These are phyloP conservation scores for Pachyramphus minor DNA, from an alignment of 2,113 vertebrate genomes.

Conservation along the genomic window DNA sequence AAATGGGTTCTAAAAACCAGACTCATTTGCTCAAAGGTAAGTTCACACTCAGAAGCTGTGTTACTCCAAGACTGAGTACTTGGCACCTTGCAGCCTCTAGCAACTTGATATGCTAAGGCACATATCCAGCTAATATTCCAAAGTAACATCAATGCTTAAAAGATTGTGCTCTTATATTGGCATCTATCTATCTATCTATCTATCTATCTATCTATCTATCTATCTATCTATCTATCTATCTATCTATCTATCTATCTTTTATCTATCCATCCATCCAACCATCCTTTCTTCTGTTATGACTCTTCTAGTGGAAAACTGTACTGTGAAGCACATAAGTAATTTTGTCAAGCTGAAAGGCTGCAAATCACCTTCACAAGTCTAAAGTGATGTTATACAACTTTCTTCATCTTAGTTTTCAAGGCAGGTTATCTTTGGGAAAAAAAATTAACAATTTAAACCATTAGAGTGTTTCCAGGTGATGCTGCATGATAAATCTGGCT, in stretches of 20 bases:
- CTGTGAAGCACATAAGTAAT: background rate
- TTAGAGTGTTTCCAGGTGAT: conserved; percentile 34
- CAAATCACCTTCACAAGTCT: background rate
- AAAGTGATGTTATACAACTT: background rate
- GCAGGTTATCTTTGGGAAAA: background rate
- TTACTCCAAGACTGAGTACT: background rate
- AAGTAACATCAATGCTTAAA: background rate
- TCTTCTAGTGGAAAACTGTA: background rate
- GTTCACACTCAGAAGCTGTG: background rate
- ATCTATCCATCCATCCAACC: background rate
- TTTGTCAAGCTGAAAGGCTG: background rate
- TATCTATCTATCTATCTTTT: fast-evolving
- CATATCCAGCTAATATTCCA: background rate
- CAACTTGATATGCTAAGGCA: background rate
- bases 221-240: background rate
- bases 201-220: background rate
- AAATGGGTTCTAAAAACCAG: background rate
- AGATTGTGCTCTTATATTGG: background rate
- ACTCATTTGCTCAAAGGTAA: background rate
- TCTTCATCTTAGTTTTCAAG: background rate
- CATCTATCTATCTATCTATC: background rate
- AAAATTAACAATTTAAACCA: conserved; percentile 36
- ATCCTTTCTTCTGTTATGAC: background rate
- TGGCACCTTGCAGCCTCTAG: background rate
- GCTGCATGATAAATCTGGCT: conserved; percentile 34